Percentiles rank a stretch among this genome's conserved stretches.
These are phyloP conservation scores for Eolophus roseicapilla DNA, from an alignment of 2,113 vertebrate species.

Conservation along the genomic window DNA sequence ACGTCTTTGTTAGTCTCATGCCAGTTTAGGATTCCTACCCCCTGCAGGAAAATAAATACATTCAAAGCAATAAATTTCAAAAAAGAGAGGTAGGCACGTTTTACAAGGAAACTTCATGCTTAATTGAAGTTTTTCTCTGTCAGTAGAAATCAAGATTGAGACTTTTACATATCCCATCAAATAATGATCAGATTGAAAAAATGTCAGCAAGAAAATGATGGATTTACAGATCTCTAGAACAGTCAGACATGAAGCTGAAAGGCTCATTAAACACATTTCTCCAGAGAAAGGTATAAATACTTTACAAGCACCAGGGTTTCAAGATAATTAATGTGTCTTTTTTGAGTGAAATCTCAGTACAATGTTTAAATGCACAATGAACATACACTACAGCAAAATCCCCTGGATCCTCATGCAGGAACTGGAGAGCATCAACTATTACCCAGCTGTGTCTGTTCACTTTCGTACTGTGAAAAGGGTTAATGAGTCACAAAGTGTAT, in stretches of 20 bases:
- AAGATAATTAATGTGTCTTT: not conserved
- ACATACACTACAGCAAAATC: not conserved
- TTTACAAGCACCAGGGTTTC: not conserved
- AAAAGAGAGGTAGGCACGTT: not conserved
- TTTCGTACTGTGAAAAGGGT: not conserved
- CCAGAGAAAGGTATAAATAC: not conserved
- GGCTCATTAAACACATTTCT: conserved; percentile 2
- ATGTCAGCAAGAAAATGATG: not conserved
- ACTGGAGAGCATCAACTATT: not conserved
- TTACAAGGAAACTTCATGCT: not conserved
- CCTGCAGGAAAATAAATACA: not conserved
- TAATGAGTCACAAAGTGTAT: conserved; percentile 30
- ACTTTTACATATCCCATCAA: not conserved
- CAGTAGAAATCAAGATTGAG: not conserved
- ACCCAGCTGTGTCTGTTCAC: not conserved
- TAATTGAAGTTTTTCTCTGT: not conserved
- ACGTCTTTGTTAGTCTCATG: not conserved
- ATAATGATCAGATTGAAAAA: not conserved
- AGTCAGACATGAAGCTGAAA: not conserved
- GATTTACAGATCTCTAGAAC: not conserved
- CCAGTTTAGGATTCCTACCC: not conserved
- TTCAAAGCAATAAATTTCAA: not conserved
- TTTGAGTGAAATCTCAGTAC: not conserved
- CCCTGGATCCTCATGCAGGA: not conserved
- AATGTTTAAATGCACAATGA: not conserved